Percentiles rank a stretch among this genome's conserved stretches.
Conservation (phyloP, 2,113 vertebrate genomes). For the Calidris pugnax region DNA sequence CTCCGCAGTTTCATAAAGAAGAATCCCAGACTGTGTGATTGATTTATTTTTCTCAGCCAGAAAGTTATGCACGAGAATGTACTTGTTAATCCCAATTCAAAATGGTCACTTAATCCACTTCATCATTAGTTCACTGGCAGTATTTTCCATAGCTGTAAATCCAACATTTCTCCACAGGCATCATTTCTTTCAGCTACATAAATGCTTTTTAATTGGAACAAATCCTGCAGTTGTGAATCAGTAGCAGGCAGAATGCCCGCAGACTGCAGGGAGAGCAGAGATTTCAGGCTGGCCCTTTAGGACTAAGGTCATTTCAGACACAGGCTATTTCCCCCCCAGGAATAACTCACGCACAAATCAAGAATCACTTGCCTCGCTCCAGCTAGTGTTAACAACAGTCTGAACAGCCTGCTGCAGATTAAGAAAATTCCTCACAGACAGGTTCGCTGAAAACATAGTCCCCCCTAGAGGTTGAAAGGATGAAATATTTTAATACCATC, state of each 20-base stretch:
- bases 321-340: not conserved
- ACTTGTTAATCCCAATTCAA: conserved; percentile 27
- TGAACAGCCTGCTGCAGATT: not conserved
- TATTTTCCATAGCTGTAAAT: conserved; percentile 29
- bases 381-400: not conserved
- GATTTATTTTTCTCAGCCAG: not conserved
- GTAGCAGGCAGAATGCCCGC: not conserved
- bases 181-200: not conserved
- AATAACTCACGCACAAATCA: not conserved
- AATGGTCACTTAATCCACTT: conserved; percentile 12
- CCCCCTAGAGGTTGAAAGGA: conserved; percentile 78
- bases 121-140: not conserved
- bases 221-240: not conserved
- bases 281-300: not conserved
- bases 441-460: conserved; percentile 74
- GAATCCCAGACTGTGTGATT: not conserved
- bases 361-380: not conserved
- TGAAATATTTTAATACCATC: conserved; percentile 15
- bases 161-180: not conserved
- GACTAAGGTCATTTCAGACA: not conserved
- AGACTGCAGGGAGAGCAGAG: not conserved
- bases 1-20: not conserved
- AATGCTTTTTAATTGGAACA: conserved; percentile 37
- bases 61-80: not conserved
- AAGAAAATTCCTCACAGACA: conserved; percentile 5